These are phyloP conservation scores for Setipinna tenuifilis DNA, from an alignment of 2,797 vertebrate species.

Conservation along the genomic window DNA sequence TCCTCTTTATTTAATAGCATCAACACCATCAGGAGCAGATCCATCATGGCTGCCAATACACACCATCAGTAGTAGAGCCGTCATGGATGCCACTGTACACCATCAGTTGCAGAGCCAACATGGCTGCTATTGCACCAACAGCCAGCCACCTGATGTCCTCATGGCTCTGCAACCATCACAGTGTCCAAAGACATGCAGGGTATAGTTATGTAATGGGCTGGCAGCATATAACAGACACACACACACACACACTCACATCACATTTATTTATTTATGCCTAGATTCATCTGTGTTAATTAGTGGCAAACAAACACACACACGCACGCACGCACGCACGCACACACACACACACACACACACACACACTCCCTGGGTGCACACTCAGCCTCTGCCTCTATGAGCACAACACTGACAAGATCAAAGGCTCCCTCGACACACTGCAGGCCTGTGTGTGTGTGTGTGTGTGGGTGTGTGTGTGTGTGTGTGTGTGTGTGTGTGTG, in stretches of 20 bases:
- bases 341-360: conserved; percentile 22
- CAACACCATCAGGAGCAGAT: too few species aligned
- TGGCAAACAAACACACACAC: too few species aligned
- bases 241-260: background rate
- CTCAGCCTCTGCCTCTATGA: background rate
- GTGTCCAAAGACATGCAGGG: too few species aligned
- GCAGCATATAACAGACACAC: background rate
- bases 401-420: conserved; percentile 2
- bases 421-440: background rate
- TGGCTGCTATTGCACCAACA: too few species aligned
- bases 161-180: too few species aligned
- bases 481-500: too few species aligned
- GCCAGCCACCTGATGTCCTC: too few species aligned
- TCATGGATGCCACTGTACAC: too few species aligned
- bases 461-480: background rate
- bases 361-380: background rate
- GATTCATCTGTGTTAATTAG: conserved; percentile 22
- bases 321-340: background rate
- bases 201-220: background rate
- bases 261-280: background rate
- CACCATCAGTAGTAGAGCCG: too few species aligned
- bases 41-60: too few species aligned
- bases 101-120: too few species aligned
- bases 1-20: too few species aligned
- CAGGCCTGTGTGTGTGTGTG: conserved; percentile 14